Evolutionary conservation across 2,888 invertebrate species (phyloP), one percentile per base, ranked within the genome.

Genomic region (Vannuccia rotundouncinata): DNA sequence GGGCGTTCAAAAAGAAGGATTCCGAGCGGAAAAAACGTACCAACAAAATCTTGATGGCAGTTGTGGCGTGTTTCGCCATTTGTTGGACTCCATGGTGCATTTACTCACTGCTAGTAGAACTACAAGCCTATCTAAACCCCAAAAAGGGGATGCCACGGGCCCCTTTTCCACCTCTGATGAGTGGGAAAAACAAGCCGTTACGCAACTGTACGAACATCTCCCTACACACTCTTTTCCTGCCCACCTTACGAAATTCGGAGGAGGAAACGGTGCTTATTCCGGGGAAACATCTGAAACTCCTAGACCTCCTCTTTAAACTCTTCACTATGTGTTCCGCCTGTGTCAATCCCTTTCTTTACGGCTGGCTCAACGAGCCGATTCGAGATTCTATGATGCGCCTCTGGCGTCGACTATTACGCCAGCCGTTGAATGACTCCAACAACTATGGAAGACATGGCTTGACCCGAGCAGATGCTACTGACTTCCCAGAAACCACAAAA

Each of bases 61-160:
- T 81, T 28, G 81, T 81, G 22, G 73, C 66, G 2, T 77, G 77
- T 22, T 81, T 81, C 29, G 81, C 81, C 10, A 73, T 81, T 31
- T 81, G 74, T 60, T 81, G 81, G 81, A 74, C 80, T n/a, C 81
- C 81, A 5, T 81, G 81, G 81, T 29, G 30, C 17, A 74, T 66
- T 5, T 81, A 73, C 80, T 81, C 81, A 13, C 45, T 81, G 2
- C 29, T 81, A 17, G 17, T 81, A 22, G 81, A 81, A 29, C 60
- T 81, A 0, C 45, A 31, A 25, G 79, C 73, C 2, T 79, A 75
- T 29, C 29, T 80, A 31, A 31, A 45, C n/a, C 31, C 77, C 1
- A 22, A 29, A 29, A 31, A 13, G 1, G 78, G 17, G 27, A 10
- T 17, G 27, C 30, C 10, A 27, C 22, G 22, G 28, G 27, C 5